Percentiles rank a stretch among this genome's conserved stretches.
Evolutionary conservation across 2,797 vertebrate genomes (phyloP).

Genomic region (Enteromius viviparus): DNA sequence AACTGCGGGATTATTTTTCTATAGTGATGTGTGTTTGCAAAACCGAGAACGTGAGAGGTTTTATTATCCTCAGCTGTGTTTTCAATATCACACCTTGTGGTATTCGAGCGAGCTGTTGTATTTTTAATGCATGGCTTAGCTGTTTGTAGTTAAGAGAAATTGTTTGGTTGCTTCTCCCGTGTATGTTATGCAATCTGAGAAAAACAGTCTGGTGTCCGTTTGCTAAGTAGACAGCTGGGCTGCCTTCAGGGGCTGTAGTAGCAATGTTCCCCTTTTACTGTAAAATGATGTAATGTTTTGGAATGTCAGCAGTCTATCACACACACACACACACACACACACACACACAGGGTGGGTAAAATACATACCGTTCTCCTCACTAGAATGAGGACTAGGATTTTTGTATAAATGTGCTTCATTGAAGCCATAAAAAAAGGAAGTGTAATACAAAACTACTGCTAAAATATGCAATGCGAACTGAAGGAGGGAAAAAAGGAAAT

Average conservation of each 20-base stretch:
- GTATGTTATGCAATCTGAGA: constrained; percentile 72
- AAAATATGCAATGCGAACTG: background rate
- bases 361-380: background rate
- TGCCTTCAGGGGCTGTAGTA: constrained; percentile 63
- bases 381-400: no score
- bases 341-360: constrained; percentile 2
- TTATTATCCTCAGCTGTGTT: background rate
- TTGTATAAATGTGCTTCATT: background rate
- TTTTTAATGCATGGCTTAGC: constrained; percentile 30
- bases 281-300: constrained; percentile 80
- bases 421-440: background rate
- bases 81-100: constrained; percentile 15
- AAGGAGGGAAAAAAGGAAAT: background rate
- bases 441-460: background rate
- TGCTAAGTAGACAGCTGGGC: constrained; percentile 63
- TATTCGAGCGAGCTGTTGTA: constrained; percentile 8
- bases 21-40: constrained; percentile 18
- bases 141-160: constrained; percentile 62
- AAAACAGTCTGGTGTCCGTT: constrained; percentile 74
- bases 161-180: constrained; percentile 68
- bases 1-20: constrained; percentile 7
- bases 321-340: background rate
- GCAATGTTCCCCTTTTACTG: constrained; percentile 73
- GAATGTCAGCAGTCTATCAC: constrained; percentile 63
- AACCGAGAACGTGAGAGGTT: background rate